A percentile compares a stretch with the other conserved stretches of the same genome.
Evolutionary conservation across 2,113 vertebrate species (phyloP).

Genomic region (Cyrtonyx montezumae): DNA sequence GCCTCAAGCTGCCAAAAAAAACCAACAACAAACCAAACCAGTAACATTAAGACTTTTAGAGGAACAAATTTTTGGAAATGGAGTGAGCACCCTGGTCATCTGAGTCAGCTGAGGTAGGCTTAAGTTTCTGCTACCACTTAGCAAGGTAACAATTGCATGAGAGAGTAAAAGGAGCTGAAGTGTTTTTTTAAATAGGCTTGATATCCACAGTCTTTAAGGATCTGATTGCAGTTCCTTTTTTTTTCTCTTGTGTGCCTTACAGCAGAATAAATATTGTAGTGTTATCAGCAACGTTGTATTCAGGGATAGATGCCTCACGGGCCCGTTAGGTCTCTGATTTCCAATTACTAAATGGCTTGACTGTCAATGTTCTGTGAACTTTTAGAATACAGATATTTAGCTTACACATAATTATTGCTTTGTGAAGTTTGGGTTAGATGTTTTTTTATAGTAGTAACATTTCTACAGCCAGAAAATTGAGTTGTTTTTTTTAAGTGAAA

Average conservation of each 20-base stretch:
- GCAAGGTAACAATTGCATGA: neutral
- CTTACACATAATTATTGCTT: neutral
- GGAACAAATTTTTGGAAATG: neutral
- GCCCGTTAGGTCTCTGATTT: neutral
- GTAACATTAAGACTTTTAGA: neutral
- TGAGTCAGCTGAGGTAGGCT: neutral
- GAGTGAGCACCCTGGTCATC: neutral
- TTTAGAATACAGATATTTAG: neutral
- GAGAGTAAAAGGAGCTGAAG: neutral
- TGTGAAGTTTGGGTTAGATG: no score
- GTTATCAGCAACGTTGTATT: neutral
- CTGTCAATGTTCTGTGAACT: neutral
- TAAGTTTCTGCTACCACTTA: neutral
- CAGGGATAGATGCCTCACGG: neutral
- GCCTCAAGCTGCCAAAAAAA: neutral
- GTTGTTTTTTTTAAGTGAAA: neutral
- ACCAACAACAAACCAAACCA: no score
- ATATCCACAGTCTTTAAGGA: neutral
- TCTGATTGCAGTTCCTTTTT: neutral
- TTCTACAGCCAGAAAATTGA: neutral
- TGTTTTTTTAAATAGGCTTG: fast-evolving
- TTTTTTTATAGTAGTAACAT: neutral
- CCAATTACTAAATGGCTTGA: neutral
- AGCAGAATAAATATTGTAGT: neutral
- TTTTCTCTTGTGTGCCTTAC: neutral